Evolutionary conservation across 2,113 vertebrate genomes (phyloP).

Genomic region (Cyprinodon tularosa): DNA sequence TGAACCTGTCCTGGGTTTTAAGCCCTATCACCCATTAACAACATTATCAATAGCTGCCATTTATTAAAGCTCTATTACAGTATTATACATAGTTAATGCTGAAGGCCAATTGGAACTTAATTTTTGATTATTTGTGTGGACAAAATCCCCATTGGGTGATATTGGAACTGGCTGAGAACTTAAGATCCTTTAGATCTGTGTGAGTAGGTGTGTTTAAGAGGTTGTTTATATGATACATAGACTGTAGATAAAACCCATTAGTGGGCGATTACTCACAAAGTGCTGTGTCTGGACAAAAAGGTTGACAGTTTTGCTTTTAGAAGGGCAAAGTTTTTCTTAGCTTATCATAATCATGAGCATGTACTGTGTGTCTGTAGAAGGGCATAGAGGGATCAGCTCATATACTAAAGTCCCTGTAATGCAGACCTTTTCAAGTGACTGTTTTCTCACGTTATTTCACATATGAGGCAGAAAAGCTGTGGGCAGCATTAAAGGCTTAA

Average conservation of each 20-base stretch:
- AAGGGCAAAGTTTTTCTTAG: conserved; percentile 63
- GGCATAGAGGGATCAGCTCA: conserved; percentile 44
- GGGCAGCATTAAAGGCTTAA: conserved; percentile 7
- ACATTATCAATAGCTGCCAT: not conserved
- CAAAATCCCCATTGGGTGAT: not conserved
- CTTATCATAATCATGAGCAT: conserved; percentile 54
- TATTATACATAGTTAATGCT: not conserved
- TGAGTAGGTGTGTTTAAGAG: conserved; percentile 7
- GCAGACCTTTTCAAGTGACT: conserved; percentile 44
- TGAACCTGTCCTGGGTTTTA: not conserved
- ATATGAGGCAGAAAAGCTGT: conserved; percentile 20
- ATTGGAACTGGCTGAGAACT: conserved; percentile 13
- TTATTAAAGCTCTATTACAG: not conserved
- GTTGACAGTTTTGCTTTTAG: conserved; percentile 71
- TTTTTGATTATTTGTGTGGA: not conserved
- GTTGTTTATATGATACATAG: conserved; percentile 36
- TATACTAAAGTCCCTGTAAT: conserved; percentile 22
- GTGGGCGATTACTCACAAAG: conserved; percentile 71
- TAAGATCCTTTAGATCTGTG: conserved; percentile 13
- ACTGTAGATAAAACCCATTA: conserved; percentile 71
- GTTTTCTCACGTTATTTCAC: conserved; percentile 38
- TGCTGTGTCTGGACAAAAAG: conserved; percentile 55
- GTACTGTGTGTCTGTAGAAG: conserved; percentile 46
- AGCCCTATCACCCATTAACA: not conserved
- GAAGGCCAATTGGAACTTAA: not conserved